These are phyloP conservation scores for Heliopora coerulea DNA, from an alignment of 92 coral and sea anemone genomes.

Conservation along the genomic window DNA sequence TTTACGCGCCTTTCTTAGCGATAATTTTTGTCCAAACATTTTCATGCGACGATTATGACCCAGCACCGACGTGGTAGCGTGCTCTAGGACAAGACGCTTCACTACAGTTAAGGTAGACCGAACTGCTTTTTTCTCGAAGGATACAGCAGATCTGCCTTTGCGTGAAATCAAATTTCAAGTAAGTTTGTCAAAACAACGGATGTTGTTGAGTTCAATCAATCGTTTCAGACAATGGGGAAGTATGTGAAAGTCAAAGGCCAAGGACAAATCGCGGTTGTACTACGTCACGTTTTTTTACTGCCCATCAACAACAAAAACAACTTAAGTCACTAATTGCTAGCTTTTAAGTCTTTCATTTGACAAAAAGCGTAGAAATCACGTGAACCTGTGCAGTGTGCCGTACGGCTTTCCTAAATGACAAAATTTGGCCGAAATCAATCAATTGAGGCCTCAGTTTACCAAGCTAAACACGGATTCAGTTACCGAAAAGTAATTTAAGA, in stretches of 20 bases:
- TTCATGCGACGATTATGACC: background rate
- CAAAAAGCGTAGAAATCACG: background rate
- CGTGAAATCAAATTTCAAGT: conserved; percentile 23
- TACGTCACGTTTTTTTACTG: conserved; percentile 13
- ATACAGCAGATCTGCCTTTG: background rate
- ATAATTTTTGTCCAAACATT: background rate
- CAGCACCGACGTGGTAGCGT: too few relatives aligned
- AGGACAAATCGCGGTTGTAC: conserved; percentile 11
- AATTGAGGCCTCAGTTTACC: too few relatives aligned
- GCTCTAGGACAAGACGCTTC: too few relatives aligned
- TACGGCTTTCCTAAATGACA: too few relatives aligned
- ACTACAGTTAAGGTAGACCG: background rate
- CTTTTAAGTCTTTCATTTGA: background rate
- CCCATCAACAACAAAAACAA: conserved; percentile 13
- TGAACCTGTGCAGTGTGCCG: background rate
- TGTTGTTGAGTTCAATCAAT: conserved; percentile 14
- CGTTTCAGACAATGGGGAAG: conserved; percentile 26
- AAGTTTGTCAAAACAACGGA: conserved; percentile 40
- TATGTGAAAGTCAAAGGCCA: conserved; percentile 30
- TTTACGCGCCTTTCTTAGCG: background rate
- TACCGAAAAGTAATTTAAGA: background rate
- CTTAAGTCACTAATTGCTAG: conserved; percentile 11
- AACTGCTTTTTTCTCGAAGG: conserved; percentile 5
- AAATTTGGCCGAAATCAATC: too few relatives aligned
- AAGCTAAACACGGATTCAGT: background rate